phyloP scores from a whole-genome alignment of 2,113 vertebrate species.

The Leucoraja erinaceus region DNA sequence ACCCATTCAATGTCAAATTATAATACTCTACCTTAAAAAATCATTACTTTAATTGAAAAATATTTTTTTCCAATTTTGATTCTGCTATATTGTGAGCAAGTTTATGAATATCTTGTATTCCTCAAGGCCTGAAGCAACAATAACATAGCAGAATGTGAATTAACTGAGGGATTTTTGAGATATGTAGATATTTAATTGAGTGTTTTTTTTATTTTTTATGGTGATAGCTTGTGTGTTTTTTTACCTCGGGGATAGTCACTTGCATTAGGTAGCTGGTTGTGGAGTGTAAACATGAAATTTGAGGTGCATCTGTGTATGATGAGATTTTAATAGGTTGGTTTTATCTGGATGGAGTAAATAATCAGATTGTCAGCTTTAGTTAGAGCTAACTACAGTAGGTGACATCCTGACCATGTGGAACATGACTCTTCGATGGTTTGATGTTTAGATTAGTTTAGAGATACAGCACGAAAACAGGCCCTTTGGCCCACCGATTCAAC shows the following conservation, averaged over 20 bases:
- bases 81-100: background rate
- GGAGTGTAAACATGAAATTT: background rate
- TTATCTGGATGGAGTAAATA: background rate
- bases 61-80: constrained; percentile 5
- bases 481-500: too few relatives aligned
- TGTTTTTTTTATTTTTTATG: background rate
- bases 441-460: too few relatives aligned
- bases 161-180: background rate
- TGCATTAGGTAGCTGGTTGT: background rate
- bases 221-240: background rate
- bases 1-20: background rate
- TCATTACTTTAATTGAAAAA: background rate
- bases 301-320: background rate
- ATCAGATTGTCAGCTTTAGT: background rate
- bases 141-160: background rate
- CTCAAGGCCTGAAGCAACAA: background rate
- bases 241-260: background rate
- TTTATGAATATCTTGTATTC: constrained; percentile 7
- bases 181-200: background rate
- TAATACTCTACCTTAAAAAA: background rate
- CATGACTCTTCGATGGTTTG: too few relatives aligned
- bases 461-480: too few relatives aligned
- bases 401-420: too few relatives aligned
- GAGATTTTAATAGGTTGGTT: background rate
- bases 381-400: too few relatives aligned